Evolutionary conservation across 2,113 vertebrate species (phyloP).

Genomic region (Pluvianellus socialis): DNA sequence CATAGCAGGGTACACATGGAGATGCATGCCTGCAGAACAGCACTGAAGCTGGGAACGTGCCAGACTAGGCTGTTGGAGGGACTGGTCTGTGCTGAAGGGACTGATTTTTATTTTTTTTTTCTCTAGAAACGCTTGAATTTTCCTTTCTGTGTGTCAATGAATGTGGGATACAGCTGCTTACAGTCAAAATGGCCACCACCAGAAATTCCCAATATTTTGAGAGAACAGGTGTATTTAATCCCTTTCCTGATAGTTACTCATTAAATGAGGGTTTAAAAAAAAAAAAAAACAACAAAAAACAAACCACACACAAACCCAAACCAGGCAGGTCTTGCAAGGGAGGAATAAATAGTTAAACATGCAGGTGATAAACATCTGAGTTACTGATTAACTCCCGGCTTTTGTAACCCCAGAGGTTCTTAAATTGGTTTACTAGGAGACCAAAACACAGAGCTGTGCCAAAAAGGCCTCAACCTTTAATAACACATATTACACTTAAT

Average conservation of each 20-base stretch:
- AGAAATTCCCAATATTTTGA: background rate
- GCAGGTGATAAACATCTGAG: constrained; percentile 45
- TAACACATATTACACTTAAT: background rate
- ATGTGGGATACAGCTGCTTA: background rate
- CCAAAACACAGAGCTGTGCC: constrained; percentile 37
- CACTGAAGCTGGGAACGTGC: background rate
- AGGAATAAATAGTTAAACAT: constrained; percentile 35
- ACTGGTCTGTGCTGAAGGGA: background rate
- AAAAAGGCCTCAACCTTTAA: background rate
- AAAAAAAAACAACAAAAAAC: background rate
- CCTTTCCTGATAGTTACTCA: constrained; percentile 44
- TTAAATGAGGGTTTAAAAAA: constrained; percentile 30
- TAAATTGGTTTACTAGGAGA: background rate
- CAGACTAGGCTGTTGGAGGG: background rate
- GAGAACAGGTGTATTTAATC: constrained; percentile 36
- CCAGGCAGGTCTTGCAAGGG: background rate
- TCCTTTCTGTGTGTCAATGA: background rate
- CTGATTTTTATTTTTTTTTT: background rate
- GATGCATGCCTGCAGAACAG: background rate
- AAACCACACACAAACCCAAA: background rate
- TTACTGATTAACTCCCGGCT: constrained; percentile 65
- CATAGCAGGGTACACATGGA: background rate
- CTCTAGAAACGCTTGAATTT: background rate
- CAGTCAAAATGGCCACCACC: background rate
- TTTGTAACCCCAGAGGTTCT: background rate